A percentile compares a stretch with the other conserved stretches of the same genome.
Evolutionary conservation across 2,888 invertebrate species (phyloP).

Genomic region (Drosophila koepferae): DNA sequence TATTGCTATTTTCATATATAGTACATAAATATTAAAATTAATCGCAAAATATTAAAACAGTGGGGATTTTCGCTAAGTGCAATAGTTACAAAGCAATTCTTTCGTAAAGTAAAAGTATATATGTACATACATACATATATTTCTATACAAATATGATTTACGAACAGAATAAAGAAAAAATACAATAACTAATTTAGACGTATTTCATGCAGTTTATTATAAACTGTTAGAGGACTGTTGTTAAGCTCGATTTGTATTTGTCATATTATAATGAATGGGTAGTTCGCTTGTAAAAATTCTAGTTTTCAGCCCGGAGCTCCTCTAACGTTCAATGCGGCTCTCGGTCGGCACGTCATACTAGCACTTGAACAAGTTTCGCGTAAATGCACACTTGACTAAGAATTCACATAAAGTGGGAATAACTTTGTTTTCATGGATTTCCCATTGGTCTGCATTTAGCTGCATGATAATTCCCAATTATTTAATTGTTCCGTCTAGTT

Average conservation of each 20-base stretch:
- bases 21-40: neutral
- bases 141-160: constrained; percentile 3
- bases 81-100: neutral
- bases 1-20: neutral
- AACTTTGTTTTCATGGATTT: neutral
- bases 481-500: neutral
- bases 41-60: neutral
- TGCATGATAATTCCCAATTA: neutral
- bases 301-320: neutral
- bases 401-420: neutral
- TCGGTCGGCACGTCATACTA: neutral
- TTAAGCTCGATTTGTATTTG: neutral
- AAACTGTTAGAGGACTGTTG: neutral
- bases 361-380: constrained; percentile 3
- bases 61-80: neutral
- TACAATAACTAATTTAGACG: constrained; percentile 4
- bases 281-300: neutral
- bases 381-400: neutral
- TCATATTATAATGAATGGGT: neutral
- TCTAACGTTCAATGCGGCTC: neutral
- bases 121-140: neutral
- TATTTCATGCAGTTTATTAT: neutral
- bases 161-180: neutral
- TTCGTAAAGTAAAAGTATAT: too few relatives aligned
- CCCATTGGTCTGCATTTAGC: neutral